Evolutionary conservation across 2,113 vertebrate species (phyloP), one percentile per base, ranked within the genome.

Genomic region (Phoxinus phoxinus): DNA sequence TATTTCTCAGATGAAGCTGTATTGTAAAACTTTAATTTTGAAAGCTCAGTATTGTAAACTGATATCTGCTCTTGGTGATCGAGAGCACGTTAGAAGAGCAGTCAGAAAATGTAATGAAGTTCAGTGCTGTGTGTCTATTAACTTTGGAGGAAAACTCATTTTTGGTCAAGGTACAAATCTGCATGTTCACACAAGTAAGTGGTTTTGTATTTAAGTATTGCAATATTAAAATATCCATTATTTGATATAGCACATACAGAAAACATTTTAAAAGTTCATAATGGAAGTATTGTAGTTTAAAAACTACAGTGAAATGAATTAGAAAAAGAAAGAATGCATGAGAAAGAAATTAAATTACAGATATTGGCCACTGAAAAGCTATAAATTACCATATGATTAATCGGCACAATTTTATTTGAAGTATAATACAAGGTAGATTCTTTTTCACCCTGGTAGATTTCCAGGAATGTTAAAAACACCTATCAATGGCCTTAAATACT

Each of bases 71-170:
- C n/a, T 51, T 30, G 7, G 19, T 37, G 51, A 6, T n/a, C n/a
- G 9, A 73, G 71, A 73, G 7, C 15, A 1, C 7, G 19, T 12
- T 35, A 17, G 19, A 12, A 56, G 75, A 77, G 74, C 48, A 56
- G 6, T 32, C 35, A 80, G 59, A 81, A 81, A 81, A 46, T 65
- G 78, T 81, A 0, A 48, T 63, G 41, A 46, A 9, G 59, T 30
- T 63, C 2, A 81, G 17, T 25, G 67, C 59, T 67, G 78, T 81
- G 78, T 81, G 78, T 23, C 78, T 81, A 23, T 23, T 21, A 67
- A 0, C 17, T 81, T 2, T 48, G 78, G n/a, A 46, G 78, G 78
- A 6, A 81, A 81, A 81, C 4, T 67, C 1, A 32, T 21, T 48
- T 67, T 81, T 48, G 78, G 41, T 10, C 58, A 32, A 67, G 58